Percentiles rank a stretch among this genome's conserved stretches.
Conservation (phyloP, 1,140 invertebrate species). For the Drosophila rhopaloa region DNA sequence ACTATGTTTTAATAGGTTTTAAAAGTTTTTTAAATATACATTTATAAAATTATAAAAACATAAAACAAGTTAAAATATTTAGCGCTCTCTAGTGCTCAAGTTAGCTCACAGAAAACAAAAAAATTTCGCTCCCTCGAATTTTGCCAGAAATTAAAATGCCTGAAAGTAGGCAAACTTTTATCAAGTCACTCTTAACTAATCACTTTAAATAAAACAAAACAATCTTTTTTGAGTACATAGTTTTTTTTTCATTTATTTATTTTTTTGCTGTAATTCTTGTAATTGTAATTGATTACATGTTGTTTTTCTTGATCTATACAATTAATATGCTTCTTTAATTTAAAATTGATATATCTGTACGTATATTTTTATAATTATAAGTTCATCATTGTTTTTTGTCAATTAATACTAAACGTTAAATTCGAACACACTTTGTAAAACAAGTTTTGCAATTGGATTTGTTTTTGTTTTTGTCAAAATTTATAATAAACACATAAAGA, state of each 20-base stretch:
- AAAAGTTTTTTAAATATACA: too few relatives aligned
- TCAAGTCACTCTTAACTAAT: too few relatives aligned
- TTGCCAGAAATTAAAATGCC: background rate
- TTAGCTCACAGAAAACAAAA: too few relatives aligned
- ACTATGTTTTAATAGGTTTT: too few relatives aligned
- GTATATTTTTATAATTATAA: conserved; percentile 64
- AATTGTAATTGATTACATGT: conserved; percentile 79
- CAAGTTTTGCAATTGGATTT: conserved; percentile 53
- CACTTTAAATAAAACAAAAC: background rate
- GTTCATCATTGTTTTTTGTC: conserved; percentile 53
- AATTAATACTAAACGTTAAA: conserved; percentile 81
- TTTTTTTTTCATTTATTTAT: conserved; percentile 71
- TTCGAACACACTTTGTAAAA: conserved; percentile 80
- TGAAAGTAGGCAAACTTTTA: conserved; percentile 4
- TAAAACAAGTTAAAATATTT: too few relatives aligned
- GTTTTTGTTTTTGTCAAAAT: conserved; percentile 37
- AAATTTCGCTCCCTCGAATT: too few relatives aligned
- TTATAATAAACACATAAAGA: conserved; percentile 46
- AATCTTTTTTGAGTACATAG: conserved; percentile 61
- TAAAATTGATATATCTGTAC: conserved; percentile 76
- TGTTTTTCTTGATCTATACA: conserved; percentile 61
- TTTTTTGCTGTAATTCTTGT: conserved; percentile 64
- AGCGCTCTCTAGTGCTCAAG: too few relatives aligned
- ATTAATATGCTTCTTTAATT: conserved; percentile 75
- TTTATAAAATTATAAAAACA: too few relatives aligned